phyloP scores from a whole-genome alignment of 1,140 invertebrate genomes.

The Argopecten irradians region DNA sequence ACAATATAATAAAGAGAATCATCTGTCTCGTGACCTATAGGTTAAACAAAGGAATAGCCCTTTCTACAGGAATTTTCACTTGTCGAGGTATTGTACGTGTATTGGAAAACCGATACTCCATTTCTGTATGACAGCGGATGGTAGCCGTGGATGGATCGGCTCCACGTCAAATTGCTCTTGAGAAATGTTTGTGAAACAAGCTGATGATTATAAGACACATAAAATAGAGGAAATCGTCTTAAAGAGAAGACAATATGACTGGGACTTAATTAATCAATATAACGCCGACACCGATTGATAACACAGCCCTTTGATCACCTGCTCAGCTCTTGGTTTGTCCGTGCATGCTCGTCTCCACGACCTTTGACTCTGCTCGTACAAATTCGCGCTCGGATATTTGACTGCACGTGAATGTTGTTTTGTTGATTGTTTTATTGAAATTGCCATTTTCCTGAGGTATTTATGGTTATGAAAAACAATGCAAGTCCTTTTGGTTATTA shows the following conservation, averaged over 20 bases:
- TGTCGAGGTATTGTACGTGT: background rate
- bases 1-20: background rate
- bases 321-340: background rate
- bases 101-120: background rate
- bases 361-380: too few relatives aligned
- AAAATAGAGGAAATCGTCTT: conserved; percentile 16
- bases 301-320: background rate
- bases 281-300: background rate
- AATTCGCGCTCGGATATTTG: too few relatives aligned
- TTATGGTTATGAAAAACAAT: too few relatives aligned
- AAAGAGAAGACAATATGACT: background rate
- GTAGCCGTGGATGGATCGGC: background rate
- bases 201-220: background rate
- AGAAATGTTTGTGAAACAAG: conserved; percentile 11
- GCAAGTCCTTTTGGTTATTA: too few relatives aligned
- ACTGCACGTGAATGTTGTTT: too few relatives aligned
- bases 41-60: too few relatives aligned
- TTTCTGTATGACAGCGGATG: background rate
- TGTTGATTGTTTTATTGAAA: too few relatives aligned
- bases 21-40: background rate
- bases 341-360: background rate
- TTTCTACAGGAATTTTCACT: background rate
- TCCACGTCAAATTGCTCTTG: background rate
- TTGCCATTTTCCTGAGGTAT: too few relatives aligned
- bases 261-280: background rate